Percentiles rank a stretch among this genome's conserved stretches.
Evolutionary conservation across 1,140 invertebrate genomes (phyloP).

Genomic region (Agrypnia vestita): DNA sequence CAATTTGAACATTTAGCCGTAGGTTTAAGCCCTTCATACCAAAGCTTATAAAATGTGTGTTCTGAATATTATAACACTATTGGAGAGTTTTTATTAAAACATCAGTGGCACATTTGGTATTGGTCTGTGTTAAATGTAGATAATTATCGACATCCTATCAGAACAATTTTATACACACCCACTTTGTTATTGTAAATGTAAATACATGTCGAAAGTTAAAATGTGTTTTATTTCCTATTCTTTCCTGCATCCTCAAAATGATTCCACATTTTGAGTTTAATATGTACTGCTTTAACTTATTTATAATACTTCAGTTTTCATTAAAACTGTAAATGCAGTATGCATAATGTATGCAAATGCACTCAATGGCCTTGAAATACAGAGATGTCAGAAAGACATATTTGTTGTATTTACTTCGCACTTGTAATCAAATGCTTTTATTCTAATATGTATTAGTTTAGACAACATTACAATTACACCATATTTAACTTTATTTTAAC

Average conservation of each 20-base stretch:
- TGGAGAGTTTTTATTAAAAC: slow-evolving; percentile 54
- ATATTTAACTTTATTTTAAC: no score
- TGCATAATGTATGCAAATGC: no score
- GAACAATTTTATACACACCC: slow-evolving; percentile 72
- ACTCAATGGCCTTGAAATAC: no score
- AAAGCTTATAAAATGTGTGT: slow-evolving; percentile 60
- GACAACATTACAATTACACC: no score
- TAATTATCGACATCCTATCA: slow-evolving; percentile 60
- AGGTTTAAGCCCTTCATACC: slow-evolving; percentile 60
- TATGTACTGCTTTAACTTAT: no score
- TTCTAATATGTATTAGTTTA: no score
- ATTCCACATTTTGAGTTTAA: no score
- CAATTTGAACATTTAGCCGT: slow-evolving; percentile 59
- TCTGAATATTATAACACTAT: slow-evolving; percentile 51
- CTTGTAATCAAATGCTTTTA: no score
- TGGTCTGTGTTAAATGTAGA: slow-evolving; percentile 61
- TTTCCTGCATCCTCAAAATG: not conserved
- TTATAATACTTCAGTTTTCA: no score
- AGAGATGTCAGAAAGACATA: no score
- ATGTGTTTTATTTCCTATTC: not conserved
- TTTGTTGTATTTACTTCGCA: no score
- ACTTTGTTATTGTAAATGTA: slow-evolving; percentile 75
- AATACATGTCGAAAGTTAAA: slow-evolving; percentile 74
- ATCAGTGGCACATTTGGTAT: slow-evolving; percentile 60
- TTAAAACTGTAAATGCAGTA: no score